Base-by-base conservation (phyloP, 2,888 invertebrate species). In the Branchipolynoe longqiensis region DNA sequence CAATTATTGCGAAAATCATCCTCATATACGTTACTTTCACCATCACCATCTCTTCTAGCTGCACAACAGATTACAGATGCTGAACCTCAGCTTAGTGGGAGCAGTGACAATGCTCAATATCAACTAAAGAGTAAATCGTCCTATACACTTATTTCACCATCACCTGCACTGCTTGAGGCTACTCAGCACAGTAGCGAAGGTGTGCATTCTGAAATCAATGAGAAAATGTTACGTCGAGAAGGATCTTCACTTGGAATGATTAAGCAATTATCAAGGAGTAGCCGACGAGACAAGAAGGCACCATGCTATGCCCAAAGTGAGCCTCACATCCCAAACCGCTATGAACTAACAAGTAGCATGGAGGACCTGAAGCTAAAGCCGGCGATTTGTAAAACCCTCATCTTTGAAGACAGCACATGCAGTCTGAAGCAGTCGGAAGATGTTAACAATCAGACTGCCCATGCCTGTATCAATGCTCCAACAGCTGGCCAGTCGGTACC, bases 281-380 rank as follows among this genome's bases (percentile, higher is more conserved):
- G 1, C 1, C n/a, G 6, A 14, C 1, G 36, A 69, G 69, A 33
- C 38, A 0, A 59, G 2, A n/a, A 38, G 18, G 36, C n/a, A 36
- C 82, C 31, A 22, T 38, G 58, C 36, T 59, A 82, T 1, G 38
- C 59, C n/a, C 58, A 22, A 18, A 41, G 40, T 14, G 59, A 38
- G 25, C 82, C 40, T 18, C 25, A n/a, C 6, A n/a, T 14, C 12
- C 0, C 14, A 18, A 59, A 3, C 2, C 31, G 22, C 18, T 81
- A 41, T 31, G 38, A 59, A 18, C 48, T 87, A 64, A 86, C 86
- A n/a, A 85, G 85, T 73, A 87, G 87, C 54, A 87, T 85, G 85
- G 87, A 88, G 73, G 88, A 87, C 58, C 84, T 88, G n/a, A 84
- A 48, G 28, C 64, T 85, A 28, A 85, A 85, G 59, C 86, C 84